Base-by-base conservation (phyloP, 2,113 vertebrate species). In the Xenopus laevis region DNA sequence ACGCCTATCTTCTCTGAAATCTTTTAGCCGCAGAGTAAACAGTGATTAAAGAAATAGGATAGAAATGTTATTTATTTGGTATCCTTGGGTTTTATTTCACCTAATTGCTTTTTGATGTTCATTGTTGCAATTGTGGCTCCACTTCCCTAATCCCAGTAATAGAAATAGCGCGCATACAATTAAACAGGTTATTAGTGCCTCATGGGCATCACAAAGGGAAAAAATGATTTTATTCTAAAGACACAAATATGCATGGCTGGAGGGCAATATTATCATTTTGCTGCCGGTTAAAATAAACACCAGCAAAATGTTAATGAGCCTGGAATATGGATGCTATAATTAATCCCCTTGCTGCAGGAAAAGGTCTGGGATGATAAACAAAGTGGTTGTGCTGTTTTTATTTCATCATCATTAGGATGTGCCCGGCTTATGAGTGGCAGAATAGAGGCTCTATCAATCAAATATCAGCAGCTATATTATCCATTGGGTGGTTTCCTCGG, bases 81-180 rank as follows among this genome's bases (percentile, higher is more conserved):
- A 74, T 50, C 53, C 55, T 20, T 46, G 13, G 27, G 65, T 61
- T 68, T 59, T 52, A 59, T 60, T 33, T 27, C 65, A 52, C 18
- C 66, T 76, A 69, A 76, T 76, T 70, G 67, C 67, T 76, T 76
- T 76, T 64, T 69, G 74, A 70, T 69, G 74, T 76, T 76, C 74
- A 76, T 76, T 69, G 47, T 52, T 45, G 21, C 53, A 23, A 13
- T 18, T 47, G 20, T 50, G 17, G 21, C 60, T 44, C 16, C 50
- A 44, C 47, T 53, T 70, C 23, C 27, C 60, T 63, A 76, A 76
- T 70, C 50, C 23, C 74, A 76, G 74, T 62, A 62, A 44, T 75
- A 61, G 73, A 50, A 61, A 61, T 63, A 21, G 27, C 13, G 66
- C 21, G 59, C 74, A 68, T 64, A 76, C 62, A 64, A 76, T 76